These are phyloP conservation scores for Polydrusus tereticollis DNA, from an alignment of 2,888 invertebrate genomes.

Conservation along the genomic window DNA sequence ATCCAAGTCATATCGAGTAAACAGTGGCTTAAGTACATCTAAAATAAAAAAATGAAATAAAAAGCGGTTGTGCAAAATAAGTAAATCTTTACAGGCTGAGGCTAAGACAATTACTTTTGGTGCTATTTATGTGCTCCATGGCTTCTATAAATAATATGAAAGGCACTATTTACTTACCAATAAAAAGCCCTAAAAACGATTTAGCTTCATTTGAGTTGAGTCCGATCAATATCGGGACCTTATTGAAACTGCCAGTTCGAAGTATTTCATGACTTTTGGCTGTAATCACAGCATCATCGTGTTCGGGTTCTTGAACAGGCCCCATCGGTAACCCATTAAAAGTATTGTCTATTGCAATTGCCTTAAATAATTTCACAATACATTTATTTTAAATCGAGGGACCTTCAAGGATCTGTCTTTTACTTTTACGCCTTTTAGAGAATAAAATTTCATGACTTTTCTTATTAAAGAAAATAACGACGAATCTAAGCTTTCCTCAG, in stretches of 20 bases:
- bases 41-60: constrained; percentile 33
- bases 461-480: too few relatives aligned
- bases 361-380: constrained; percentile 31
- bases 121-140: too few relatives aligned
- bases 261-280: constrained; percentile 51
- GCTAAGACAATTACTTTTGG: too few relatives aligned
- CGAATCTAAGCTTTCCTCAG: too few relatives aligned
- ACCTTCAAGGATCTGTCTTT: too few relatives aligned
- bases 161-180: constrained; percentile 28
- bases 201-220: constrained; percentile 54
- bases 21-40: constrained; percentile 49
- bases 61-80: too few relatives aligned
- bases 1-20: constrained; percentile 49
- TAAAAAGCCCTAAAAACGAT: constrained; percentile 44
- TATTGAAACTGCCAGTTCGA: constrained; percentile 49
- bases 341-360: constrained; percentile 45
- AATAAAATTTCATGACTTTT: too few relatives aligned
- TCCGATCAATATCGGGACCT: constrained; percentile 52
- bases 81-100: too few relatives aligned
- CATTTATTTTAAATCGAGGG: too few relatives aligned
- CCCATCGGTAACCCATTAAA: constrained; percentile 50
- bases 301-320: constrained; percentile 53
- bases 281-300: constrained; percentile 50
- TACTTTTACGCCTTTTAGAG: too few relatives aligned
- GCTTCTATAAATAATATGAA: too few relatives aligned